phyloP scores from a whole-genome alignment of 2,888 invertebrate species.

The Lycia hirtaria region DNA sequence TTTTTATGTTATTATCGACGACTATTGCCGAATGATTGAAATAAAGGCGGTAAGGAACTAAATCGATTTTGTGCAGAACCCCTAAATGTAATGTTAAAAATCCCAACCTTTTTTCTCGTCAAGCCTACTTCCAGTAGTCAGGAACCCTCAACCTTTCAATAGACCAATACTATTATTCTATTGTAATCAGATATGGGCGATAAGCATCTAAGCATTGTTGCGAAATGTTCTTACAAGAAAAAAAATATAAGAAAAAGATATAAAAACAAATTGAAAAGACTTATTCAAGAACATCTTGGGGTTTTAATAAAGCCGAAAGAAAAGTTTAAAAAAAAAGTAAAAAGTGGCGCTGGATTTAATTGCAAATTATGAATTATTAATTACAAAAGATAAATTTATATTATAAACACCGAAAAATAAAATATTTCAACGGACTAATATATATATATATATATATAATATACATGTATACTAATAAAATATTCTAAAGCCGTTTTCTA shows the following conservation, averaged over 20 bases:
- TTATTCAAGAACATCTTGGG: neutral
- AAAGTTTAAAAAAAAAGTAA: neutral
- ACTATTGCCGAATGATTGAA: no score
- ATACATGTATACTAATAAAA: no score
- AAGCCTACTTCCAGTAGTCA: slow-evolving; percentile 43
- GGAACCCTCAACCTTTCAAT: slow-evolving; percentile 41
- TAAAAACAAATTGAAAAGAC: neutral
- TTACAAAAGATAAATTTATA: no score
- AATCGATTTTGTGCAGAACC: slow-evolving; percentile 26
- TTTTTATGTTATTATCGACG: no score
- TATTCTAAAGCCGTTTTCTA: no score
- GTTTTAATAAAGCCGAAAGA: no score
- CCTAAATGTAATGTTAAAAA: neutral
- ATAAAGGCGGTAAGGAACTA: no score
- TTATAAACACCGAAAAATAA: no score
- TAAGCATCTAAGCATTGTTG: slow-evolving; percentile 22
- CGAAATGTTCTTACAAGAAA: slow-evolving; percentile 12
- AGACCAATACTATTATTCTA: slow-evolving; percentile 35
- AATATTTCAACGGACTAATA: no score
- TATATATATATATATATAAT: no score
- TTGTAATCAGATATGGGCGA: slow-evolving; percentile 36
- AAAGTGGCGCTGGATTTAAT: neutral
- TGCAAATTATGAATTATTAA: no score
- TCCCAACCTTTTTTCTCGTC: slow-evolving; percentile 14
- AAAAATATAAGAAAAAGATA: neutral